Evolutionary conservation across 2,797 vertebrate genomes (phyloP).

Genomic region (Sebastes nivosus): DNA sequence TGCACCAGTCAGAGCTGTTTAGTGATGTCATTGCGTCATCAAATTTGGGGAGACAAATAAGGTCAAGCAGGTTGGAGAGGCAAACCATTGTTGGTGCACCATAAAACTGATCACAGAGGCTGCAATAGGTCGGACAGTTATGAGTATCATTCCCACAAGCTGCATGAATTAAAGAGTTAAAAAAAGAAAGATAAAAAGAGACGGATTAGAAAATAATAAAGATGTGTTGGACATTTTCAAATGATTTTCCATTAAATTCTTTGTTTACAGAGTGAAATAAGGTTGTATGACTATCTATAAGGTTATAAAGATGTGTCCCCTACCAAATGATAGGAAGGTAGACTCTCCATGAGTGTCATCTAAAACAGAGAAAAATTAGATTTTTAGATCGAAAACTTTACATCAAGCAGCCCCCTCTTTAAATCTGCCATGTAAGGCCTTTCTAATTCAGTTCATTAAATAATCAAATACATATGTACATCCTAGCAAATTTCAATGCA

Average conservation of each 20-base stretch:
- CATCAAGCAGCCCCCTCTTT: background rate
- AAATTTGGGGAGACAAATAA: background rate
- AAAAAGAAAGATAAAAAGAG: background rate
- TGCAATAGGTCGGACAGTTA: fast-evolving
- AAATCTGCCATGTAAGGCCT: background rate
- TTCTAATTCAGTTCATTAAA: background rate
- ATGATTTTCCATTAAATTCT: background rate
- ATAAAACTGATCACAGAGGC: fast-evolving
- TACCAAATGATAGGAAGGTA: conserved; percentile 32
- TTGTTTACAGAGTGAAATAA: background rate
- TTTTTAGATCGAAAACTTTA: conserved; percentile 4
- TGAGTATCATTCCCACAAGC: conserved; percentile 47
- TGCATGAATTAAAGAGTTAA: conserved; percentile 15
- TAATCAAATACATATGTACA: background rate
- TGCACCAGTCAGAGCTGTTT: conserved; percentile 75
- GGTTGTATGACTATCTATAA: background rate
- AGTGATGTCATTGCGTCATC: conserved; percentile 17
- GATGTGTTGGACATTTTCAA: background rate
- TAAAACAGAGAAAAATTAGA: conserved; percentile 42
- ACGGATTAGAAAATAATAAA: background rate
- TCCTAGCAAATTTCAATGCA: background rate
- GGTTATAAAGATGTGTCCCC: conserved; percentile 24
- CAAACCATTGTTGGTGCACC: conserved; percentile 16
- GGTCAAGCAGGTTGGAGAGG: fast-evolving
- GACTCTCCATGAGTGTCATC: conserved; percentile 44